Evolutionary conservation across 2,113 vertebrate species (phyloP).

Genomic region (Gallinago paraguaiae): DNA sequence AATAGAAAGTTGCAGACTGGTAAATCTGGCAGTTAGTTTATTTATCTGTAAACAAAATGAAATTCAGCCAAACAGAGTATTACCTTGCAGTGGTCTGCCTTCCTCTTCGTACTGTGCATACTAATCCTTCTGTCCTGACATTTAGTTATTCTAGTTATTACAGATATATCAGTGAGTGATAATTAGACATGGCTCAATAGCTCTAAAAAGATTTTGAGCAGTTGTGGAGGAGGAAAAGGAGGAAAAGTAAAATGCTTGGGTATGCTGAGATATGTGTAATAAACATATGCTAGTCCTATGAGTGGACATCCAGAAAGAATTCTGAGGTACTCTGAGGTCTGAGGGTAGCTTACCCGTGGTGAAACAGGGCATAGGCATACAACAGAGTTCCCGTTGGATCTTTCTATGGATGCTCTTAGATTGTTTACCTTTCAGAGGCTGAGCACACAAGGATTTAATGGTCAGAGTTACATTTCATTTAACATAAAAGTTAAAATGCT

Average conservation of each 20-base stretch:
- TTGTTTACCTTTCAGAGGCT: neutral
- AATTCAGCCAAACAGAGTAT: neutral
- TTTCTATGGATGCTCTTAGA: neutral
- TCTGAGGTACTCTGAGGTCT: neutral
- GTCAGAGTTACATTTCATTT: neutral
- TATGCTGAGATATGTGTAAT: neutral
- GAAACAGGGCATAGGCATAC: neutral
- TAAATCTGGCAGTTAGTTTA: neutral
- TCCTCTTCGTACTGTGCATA: neutral
- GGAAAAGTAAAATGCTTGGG: neutral
- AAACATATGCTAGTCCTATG: neutral
- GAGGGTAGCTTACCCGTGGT: neutral
- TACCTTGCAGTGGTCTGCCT: neutral
- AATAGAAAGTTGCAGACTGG: neutral
- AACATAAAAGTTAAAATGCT: neutral
- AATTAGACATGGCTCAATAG: neutral
- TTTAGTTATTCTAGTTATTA: neutral
- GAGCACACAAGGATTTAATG: neutral
- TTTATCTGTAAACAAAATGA: constrained; percentile 14
- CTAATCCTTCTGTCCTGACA: neutral
- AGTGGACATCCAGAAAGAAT: neutral
- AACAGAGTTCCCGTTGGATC: neutral
- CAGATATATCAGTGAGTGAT: neutral
- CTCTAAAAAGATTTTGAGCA: neutral
- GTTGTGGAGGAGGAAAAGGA: neutral